Evolutionary conservation across 2,113 vertebrate species (phyloP).

Genomic region (Pygoscelis adeliae): DNA sequence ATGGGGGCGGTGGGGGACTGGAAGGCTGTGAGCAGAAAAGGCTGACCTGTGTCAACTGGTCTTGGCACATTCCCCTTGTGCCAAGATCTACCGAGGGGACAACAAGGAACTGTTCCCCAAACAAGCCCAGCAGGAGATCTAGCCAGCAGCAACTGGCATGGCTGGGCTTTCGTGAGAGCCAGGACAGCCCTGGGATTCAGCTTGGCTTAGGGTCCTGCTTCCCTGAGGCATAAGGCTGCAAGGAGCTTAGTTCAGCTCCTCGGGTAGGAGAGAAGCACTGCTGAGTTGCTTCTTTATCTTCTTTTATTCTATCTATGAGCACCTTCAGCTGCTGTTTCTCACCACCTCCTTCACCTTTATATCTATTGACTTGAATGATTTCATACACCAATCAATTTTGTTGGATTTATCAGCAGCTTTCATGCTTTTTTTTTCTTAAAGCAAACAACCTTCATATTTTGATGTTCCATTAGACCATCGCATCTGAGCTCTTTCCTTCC

Average conservation of each 20-base stretch:
- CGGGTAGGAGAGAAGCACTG: neutral
- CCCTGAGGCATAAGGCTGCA: neutral
- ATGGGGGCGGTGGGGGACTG: neutral
- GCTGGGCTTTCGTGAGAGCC: neutral
- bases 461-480: neutral
- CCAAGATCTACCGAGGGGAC: accelerated
- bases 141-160: neutral
- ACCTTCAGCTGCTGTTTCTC: slow-evolving; percentile 14
- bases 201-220: neutral
- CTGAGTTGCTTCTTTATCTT: neutral
- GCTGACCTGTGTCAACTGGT: neutral
- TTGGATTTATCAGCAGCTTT: neutral
- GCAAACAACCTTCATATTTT: neutral
- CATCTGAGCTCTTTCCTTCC: neutral
- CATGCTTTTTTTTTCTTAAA: neutral
- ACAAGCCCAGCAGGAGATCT: neutral
- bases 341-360: neutral
- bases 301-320: neutral
- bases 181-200: neutral
- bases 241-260: neutral
- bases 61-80: neutral
- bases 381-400: neutral
- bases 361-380: neutral
- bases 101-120: neutral
- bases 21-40: neutral